Percentiles rank a stretch among this genome's conserved stretches.
Conservation (phyloP, 2,888 invertebrate genomes). For the Abscondita cerata region DNA sequence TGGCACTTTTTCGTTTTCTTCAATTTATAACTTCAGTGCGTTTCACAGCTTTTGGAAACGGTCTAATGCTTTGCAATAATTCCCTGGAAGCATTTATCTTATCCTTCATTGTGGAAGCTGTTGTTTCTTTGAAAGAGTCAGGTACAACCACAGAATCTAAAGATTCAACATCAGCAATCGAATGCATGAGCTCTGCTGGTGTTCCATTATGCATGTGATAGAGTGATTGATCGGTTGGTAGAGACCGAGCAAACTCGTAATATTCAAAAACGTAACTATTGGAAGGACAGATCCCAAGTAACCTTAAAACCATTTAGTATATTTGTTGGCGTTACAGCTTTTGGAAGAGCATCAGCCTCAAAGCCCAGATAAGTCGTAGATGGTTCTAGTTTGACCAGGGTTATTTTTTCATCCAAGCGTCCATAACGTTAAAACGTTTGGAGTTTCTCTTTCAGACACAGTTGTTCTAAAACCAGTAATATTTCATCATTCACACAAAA, state of each 20-base stretch:
- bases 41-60: not conserved
- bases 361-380: not conserved
- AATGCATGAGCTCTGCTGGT: no score
- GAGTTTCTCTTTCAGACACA: not conserved
- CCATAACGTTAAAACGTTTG: not conserved
- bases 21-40: no score
- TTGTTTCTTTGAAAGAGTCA: no score
- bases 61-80: conserved; percentile 3
- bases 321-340: not conserved
- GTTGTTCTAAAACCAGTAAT: not conserved
- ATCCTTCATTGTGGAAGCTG: not conserved
- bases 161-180: no score
- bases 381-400: not conserved
- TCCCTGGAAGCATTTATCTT: conserved; percentile 6
- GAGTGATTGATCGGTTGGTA: not conserved
- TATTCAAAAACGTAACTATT: conserved; percentile 2
- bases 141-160: no score
- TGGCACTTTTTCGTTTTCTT: not conserved
- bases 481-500: no score
- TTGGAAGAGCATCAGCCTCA: not conserved
- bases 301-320: not conserved
- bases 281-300: no score
- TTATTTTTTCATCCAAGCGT: not conserved
- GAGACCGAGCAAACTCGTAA: not conserved
- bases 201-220: not conserved